Evolutionary conservation across 2,113 vertebrate genomes (phyloP).

Genomic region (Bettongia penicillata): DNA sequence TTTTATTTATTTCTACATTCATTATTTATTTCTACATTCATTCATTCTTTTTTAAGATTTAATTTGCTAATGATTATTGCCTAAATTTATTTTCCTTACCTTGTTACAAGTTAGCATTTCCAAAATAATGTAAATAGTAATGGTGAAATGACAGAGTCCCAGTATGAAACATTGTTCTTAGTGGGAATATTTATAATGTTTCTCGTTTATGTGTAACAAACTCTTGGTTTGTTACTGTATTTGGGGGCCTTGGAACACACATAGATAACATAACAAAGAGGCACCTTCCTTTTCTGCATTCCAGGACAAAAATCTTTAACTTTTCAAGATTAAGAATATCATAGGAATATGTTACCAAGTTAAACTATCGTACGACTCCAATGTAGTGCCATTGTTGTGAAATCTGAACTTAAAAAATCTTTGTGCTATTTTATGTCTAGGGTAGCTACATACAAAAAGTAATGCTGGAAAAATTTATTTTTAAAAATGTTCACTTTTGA

Average conservation of each 20-base stretch:
- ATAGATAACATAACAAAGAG: not conserved
- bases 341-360: slow-evolving; percentile 59
- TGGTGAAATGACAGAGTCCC: not conserved
- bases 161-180: too few species aligned
- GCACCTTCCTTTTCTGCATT: not conserved
- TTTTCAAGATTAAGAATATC: slow-evolving; percentile 48
- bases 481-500: not conserved
- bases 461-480: not conserved
- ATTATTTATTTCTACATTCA: not conserved
- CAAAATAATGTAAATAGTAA: not conserved
- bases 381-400: not conserved
- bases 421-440: slow-evolving; percentile 39
- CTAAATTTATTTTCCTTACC: not conserved
- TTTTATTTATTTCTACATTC: slow-evolving; percentile 24
- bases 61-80: not conserved
- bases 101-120: not conserved
- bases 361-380: not conserved
- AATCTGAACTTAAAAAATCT: not conserved
- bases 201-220: not conserved
- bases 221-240: not conserved
- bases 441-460: not conserved
- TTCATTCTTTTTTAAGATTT: not conserved
- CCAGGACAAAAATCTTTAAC: not conserved
- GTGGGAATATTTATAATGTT: not conserved
- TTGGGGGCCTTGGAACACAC: not conserved